Evolutionary conservation across 2,113 vertebrate species (phyloP).

Genomic region (Pelecanoides urinatrix): DNA sequence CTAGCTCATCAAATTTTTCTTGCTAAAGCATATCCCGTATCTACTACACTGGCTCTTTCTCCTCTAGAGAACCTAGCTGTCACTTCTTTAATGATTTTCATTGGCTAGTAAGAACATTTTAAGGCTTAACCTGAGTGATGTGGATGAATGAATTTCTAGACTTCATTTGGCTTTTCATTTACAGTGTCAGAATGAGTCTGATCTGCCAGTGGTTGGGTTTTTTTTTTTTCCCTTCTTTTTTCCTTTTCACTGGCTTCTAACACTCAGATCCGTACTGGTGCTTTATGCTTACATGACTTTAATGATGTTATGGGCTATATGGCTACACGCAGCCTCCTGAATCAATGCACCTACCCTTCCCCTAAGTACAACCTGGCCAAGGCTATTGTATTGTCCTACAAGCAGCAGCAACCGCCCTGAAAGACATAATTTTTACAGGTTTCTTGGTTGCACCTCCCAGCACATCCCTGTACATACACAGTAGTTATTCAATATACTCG

Average conservation of each 20-base stretch:
- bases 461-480: background rate
- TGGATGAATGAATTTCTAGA: constrained; percentile 26
- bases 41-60: background rate
- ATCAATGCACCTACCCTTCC: background rate
- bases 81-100: constrained; percentile 40
- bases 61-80: constrained; percentile 17
- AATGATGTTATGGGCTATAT: background rate
- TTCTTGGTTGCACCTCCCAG: background rate
- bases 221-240: background rate
- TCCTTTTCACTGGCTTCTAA: background rate
- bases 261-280: background rate
- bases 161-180: constrained; percentile 32
- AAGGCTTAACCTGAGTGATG: constrained; percentile 24
- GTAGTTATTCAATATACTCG: background rate
- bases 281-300: background rate
- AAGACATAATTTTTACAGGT: background rate
- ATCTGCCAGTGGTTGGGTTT: background rate
- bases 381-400: background rate
- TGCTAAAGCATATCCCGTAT: constrained; percentile 3
- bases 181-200: background rate
- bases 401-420: background rate
- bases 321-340: background rate
- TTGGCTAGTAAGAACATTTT: constrained; percentile 12
- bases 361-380: background rate
- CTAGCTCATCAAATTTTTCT: constrained; percentile 23